Evolutionary conservation across 2,797 vertebrate genomes (phyloP), one percentile per base, ranked within the genome.

Genomic region (Sus cebifrons): DNA sequence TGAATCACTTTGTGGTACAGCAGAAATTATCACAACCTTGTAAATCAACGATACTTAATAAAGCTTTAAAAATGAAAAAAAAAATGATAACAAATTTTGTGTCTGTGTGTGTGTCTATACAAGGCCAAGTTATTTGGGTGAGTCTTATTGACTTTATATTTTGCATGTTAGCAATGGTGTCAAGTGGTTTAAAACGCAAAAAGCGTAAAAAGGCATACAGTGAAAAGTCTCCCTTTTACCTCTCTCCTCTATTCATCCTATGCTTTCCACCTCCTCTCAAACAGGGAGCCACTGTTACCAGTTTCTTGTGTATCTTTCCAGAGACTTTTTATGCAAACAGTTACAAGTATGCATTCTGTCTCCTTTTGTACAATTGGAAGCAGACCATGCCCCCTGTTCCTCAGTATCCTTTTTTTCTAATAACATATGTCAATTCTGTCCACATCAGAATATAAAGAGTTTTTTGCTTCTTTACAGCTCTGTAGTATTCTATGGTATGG

Each of bases 121-220:
- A 40, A 70, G 36, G 52, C n/a, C 17, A 95, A 64, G 8, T 71
- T 89, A 75, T 86, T 86, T 88, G 44, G 77, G 13, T 64, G 29
- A 90, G 73, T 87, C 49, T 89, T 40, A 86, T 17, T 86, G 29
- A 56, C 18, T 73, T 89, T 18, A 75, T 40, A 29, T 78, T 89
- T 89, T 29, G 4, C 78, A 68, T 92, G 87, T 74, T 83, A 44
- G 73, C 68, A 89, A 67, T 58, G 17, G 21, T 74, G 29, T 65
- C 74, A 82, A 81, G n/a, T 71, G 44, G 29, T 68, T 82, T 73
- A 70, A 78, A 94, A 81, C 27, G 64, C 23, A 93, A 49, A 65
- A 84, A 73, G 32, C 32, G 32, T 67, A 18, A 85, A 67, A 89
- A 79, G 36, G 4, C 21, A 73, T 36, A 52, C 15, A 52, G 25